phyloP scores from a whole-genome alignment of 2,113 vertebrate genomes.

The Mus spicilegus region DNA sequence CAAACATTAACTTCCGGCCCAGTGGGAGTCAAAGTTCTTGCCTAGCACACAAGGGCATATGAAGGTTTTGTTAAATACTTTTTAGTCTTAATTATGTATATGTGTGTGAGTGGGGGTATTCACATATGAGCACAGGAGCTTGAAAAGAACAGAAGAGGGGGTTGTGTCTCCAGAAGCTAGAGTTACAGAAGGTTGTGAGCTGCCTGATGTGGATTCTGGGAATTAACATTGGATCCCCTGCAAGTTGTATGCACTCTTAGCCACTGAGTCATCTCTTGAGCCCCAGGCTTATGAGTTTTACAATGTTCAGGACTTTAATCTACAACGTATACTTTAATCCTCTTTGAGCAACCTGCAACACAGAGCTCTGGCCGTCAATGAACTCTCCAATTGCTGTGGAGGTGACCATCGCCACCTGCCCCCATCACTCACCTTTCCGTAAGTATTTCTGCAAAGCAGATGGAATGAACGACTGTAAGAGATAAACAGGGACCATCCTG shows the following conservation, averaged over 20 bases:
- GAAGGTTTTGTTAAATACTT: slow-evolving; percentile 47
- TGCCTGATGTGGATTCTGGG: too few species aligned
- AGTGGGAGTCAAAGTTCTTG: slow-evolving; percentile 82
- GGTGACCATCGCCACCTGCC: slow-evolving; percentile 77
- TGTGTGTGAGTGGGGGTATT: neutral
- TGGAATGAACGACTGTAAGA: slow-evolving; percentile 66
- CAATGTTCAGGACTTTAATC: slow-evolving; percentile 85
- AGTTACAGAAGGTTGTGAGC: neutral
- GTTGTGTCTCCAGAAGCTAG: neutral
- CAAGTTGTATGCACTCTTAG: neutral
- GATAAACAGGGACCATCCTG: slow-evolving; percentile 20
- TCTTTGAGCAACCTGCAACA: slow-evolving; percentile 83
- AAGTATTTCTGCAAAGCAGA: slow-evolving; percentile 81
- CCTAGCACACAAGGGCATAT: slow-evolving; percentile 85
- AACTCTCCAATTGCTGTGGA: slow-evolving; percentile 66
- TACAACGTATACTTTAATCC: slow-evolving; percentile 86
- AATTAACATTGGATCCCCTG: neutral
- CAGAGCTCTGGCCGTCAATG: slow-evolving; percentile 82
- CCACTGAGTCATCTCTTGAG: neutral
- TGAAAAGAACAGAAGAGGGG: neutral
- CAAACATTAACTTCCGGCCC: slow-evolving; percentile 75
- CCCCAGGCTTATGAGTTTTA: slow-evolving; percentile 82
- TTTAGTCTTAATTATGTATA: neutral
- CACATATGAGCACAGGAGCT: neutral
- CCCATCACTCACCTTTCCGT: slow-evolving; percentile 70